These are phyloP conservation scores for Macquaria ambigua DNA, from an alignment of 2,113 vertebrate genomes.

Conservation along the genomic window DNA sequence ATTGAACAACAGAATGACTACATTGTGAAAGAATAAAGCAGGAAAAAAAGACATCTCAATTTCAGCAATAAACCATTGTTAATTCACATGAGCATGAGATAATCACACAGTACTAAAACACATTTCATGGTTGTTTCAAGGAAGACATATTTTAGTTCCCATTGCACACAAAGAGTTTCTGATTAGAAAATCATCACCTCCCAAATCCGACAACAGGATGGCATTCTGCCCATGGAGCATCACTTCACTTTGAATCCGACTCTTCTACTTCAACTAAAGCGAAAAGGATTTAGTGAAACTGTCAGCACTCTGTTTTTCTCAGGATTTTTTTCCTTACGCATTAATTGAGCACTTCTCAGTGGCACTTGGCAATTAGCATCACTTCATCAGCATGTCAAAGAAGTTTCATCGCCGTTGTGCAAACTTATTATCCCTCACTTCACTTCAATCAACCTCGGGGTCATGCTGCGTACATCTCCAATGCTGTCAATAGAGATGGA, in stretches of 20 bases:
- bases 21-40: slow-evolving; percentile 39
- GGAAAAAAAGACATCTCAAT: slow-evolving; percentile 41
- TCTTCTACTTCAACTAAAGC: slow-evolving; percentile 15
- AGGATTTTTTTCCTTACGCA: slow-evolving; percentile 5
- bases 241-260: slow-evolving; percentile 27
- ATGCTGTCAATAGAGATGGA: slow-evolving; percentile 34
- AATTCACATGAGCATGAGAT: slow-evolving; percentile 60
- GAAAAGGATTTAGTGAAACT: slow-evolving; percentile 43
- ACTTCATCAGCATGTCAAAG: slow-evolving; percentile 73
- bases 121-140: slow-evolving; percentile 75
- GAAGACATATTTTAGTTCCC: slow-evolving; percentile 74
- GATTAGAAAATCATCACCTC: slow-evolving; percentile 44
- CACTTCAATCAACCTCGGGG: slow-evolving; percentile 71
- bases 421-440: slow-evolving; percentile 75
- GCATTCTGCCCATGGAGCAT: slow-evolving; percentile 17
- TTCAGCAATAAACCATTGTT: slow-evolving; percentile 56
- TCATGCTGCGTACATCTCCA: slow-evolving; percentile 54
- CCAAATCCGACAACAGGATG: slow-evolving; percentile 30
- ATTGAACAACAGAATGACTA: slow-evolving; percentile 44
- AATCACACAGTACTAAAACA: slow-evolving; percentile 55
- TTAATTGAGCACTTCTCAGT: slow-evolving; percentile 71
- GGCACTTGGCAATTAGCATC: slow-evolving; percentile 75
- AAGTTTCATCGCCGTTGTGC: slow-evolving; percentile 54
- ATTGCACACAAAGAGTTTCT: slow-evolving; percentile 29
- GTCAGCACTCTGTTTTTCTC: slow-evolving; percentile 45